Percentiles rank a stretch among this genome's conserved stretches.
These are phyloP conservation scores for Brachyopa scutellaris DNA, from an alignment of 2,888 invertebrate genomes.

Conservation along the genomic window DNA sequence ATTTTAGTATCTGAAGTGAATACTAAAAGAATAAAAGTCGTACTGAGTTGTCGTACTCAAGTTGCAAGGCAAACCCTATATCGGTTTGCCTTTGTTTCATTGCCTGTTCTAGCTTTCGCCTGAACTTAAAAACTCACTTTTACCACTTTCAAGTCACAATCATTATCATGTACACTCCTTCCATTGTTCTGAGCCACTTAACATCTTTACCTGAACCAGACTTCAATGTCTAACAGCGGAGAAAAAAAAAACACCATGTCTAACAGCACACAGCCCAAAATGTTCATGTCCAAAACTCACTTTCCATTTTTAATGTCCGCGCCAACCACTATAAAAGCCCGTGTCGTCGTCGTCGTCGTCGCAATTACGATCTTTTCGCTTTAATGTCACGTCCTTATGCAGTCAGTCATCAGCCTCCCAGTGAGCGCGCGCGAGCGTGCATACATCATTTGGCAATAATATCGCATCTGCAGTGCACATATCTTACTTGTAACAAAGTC, in stretches of 20 bases:
- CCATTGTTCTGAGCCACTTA: not conserved
- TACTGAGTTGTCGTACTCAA: too few species aligned
- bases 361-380: constrained; percentile 68
- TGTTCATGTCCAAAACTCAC: constrained; percentile 56
- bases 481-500: constrained; percentile 34
- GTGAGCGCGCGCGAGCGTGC: constrained; percentile 56
- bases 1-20: too few species aligned
- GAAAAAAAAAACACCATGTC: constrained; percentile 36
- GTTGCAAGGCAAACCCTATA: too few species aligned
- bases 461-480: constrained; percentile 15
- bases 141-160: not conserved
- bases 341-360: constrained; percentile 17
- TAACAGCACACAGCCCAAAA: constrained; percentile 47
- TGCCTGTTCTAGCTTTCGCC: too few species aligned
- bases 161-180: constrained; percentile 1
- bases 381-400: constrained; percentile 73
- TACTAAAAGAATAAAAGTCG: too few species aligned
- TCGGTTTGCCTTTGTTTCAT: too few species aligned
- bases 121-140: too few species aligned
- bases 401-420: constrained; percentile 70
- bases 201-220: constrained; percentile 6
- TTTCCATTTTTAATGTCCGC: constrained; percentile 54
- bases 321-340: constrained; percentile 40
- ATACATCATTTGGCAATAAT: constrained; percentile 62
- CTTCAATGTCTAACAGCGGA: constrained; percentile 16